Base-by-base conservation (phyloP, 92 coral and sea anemone genomes). In the Blastomussa wellsi region DNA sequence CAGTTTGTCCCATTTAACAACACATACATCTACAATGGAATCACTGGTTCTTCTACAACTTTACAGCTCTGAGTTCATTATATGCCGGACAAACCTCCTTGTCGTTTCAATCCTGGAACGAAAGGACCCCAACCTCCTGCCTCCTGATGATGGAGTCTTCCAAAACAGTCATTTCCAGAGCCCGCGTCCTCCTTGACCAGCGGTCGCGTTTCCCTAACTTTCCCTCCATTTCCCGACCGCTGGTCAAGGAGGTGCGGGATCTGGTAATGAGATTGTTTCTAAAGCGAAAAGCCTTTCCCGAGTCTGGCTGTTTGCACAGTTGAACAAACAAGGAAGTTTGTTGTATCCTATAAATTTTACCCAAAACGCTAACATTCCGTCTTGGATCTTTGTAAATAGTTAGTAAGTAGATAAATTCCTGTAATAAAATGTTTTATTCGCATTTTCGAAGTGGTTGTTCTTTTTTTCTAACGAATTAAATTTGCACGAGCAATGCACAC, bases 1-100 rank as follows among this genome's bases (percentile, higher is more conserved):
- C 99, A 97, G 85, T 97, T 95, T 84, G 97, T 97, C 0, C 98
- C 99, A 17, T 97, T 95, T 77, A 89, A 92, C 66, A 93, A 95
- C 89, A 91, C 94, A 0, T 97, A 89, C 78, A 87, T 97, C 59
- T 97, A 97, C 89, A 97, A 97, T 57, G 99, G 97, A 19, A 97
- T 93, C 92, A 91, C 98, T 24, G 99, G 99, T 59, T 89, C 97
- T 14, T 97, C 99, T 0, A 87, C 87, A 12, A 97, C 99, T 29
- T 65, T 97, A 24, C 87, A 90, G 48, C 92, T 92, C 31, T 92
- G 83, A 83, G 13, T 32, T 12, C 31, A 33, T 29, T 47, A 13
- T 42, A 29, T 33, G 48, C 29, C 9, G 51, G 41, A 62, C 32
- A 70, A 36, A 33, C n/a, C n/a, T 69, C 74, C 36, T 16, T 12